Conservation (phyloP, 2,113 vertebrate genomes). For the Talpa occidentalis region DNA sequence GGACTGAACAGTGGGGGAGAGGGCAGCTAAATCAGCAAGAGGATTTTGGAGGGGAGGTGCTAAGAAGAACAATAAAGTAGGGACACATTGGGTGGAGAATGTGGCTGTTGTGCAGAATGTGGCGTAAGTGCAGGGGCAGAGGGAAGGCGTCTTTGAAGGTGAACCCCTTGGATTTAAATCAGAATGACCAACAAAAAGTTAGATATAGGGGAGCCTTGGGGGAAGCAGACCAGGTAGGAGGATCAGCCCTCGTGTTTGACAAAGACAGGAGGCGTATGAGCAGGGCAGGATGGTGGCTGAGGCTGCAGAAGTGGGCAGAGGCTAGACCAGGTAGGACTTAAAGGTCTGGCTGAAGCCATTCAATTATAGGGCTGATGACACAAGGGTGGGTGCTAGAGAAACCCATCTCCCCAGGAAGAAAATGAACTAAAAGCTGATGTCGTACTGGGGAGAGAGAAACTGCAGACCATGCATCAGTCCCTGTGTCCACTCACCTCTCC, state of each 20-base stretch:
- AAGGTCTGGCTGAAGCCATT: background rate
- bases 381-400: background rate
- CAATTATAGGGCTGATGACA: no score
- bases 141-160: background rate
- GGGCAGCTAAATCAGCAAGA: background rate
- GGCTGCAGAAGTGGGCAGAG: background rate
- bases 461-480: background rate
- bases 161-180: background rate
- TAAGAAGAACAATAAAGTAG: background rate
- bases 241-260: background rate
- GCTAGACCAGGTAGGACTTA: background rate
- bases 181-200: background rate
- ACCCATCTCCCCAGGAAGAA: background rate
- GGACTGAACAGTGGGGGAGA: no score
- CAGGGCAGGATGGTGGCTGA: background rate
- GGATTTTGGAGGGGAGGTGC: background rate
- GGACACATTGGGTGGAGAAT: no score
- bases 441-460: background rate
- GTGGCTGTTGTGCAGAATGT: background rate
- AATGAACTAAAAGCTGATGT: background rate
- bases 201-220: background rate
- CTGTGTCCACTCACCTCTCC: background rate
- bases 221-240: background rate
- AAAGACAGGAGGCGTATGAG: background rate
- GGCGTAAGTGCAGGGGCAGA: accelerated